phyloP scores from a whole-genome alignment of 2,797 vertebrate genomes.

The Sebastes wilsoni region DNA sequence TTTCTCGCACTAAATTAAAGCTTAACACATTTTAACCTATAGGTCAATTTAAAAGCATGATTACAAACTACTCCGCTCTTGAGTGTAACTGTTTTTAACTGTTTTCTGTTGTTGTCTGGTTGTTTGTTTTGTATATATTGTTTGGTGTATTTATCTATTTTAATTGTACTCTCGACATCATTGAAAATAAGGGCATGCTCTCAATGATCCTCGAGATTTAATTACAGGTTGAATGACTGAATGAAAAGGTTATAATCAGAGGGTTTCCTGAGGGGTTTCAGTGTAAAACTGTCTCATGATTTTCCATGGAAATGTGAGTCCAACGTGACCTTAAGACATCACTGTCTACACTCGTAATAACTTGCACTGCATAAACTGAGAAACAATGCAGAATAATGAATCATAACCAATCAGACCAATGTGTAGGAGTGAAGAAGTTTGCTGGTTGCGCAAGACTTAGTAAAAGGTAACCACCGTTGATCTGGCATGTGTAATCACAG shows the following conservation, averaged over 20 bases:
- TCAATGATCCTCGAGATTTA: not conserved
- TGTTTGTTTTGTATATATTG: too few species aligned
- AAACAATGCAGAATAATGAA: not conserved
- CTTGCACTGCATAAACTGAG: not conserved
- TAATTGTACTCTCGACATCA: not conserved
- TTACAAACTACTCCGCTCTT: not conserved
- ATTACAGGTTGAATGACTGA: not conserved
- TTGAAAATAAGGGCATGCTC: not conserved
- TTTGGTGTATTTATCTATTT: not conserved
- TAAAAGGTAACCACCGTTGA: conserved; percentile 13
- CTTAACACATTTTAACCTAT: not conserved
- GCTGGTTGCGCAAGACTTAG: conserved; percentile 21
- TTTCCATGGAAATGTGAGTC: not conserved
- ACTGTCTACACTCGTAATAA: not conserved
- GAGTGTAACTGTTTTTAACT: not conserved
- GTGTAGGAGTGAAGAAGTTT: not conserved
- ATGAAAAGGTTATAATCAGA: not conserved
- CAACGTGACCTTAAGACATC: not conserved
- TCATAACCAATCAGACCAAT: not conserved
- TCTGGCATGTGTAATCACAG: conserved; percentile 9
- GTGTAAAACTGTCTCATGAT: not conserved
- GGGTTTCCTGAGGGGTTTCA: not conserved
- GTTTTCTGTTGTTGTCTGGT: not conserved
- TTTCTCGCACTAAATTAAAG: not conserved
- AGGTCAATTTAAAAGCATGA: not conserved